Evolutionary conservation across 2,797 vertebrate species (phyloP).

Genomic region (Parauchenoglanis ngamensis): DNA sequence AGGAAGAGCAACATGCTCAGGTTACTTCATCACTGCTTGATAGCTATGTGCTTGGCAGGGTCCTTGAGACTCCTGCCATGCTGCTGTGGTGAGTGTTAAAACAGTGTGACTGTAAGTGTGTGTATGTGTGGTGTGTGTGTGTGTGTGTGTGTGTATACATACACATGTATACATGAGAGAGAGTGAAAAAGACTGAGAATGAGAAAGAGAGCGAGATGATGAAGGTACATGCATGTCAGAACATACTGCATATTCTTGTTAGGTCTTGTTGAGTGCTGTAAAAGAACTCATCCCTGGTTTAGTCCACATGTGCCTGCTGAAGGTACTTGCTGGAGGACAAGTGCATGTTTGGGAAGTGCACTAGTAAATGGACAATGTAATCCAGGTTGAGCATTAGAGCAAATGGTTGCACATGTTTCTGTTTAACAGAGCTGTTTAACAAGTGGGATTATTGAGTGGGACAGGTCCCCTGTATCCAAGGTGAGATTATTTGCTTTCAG

Average conservation of each 20-base stretch:
- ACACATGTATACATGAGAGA: not conserved
- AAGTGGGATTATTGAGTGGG: conserved; percentile 7
- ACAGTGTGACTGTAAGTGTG: not conserved
- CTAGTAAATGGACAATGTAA: conserved; percentile 1
- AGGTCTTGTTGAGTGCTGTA: not conserved
- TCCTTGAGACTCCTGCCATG: conserved; percentile 53
- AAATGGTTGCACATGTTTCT: conserved; percentile 41
- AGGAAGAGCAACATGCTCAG: conserved; percentile 57
- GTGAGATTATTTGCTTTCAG: conserved; percentile 33
- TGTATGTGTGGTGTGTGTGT: not conserved
- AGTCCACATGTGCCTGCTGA: not conserved
- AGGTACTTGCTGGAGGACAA: conserved; percentile 11
- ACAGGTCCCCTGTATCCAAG: conserved; percentile 14
- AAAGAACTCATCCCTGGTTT: not conserved
- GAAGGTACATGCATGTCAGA: not conserved
- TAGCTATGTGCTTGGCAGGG: conserved; percentile 56
- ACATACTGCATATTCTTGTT: not conserved
- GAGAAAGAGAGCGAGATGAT: not conserved
- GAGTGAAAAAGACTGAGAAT: not conserved
- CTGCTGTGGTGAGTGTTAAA: conserved; percentile 59
- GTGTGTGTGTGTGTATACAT: not conserved
- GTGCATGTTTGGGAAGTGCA: conserved; percentile 1
- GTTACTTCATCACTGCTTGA: conserved; percentile 51
- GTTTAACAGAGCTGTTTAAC: conserved; percentile 17
- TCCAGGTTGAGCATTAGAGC: not conserved